These are phyloP conservation scores for Drosophila eugracilis DNA, from an alignment of 1,140 invertebrate species.

Conservation along the genomic window DNA sequence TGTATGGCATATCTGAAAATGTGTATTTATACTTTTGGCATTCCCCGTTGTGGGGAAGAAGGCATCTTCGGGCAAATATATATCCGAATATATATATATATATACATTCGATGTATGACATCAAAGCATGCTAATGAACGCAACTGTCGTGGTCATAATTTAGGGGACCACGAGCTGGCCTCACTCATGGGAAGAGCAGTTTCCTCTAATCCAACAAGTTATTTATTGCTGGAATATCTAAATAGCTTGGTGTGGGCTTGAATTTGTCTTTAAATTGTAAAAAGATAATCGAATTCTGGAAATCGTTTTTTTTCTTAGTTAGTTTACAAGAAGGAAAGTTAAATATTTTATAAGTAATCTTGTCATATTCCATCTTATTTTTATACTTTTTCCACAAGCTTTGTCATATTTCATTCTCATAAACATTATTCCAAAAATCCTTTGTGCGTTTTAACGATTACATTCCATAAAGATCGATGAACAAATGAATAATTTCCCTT, in stretches of 20 bases:
- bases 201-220: slow-evolving; percentile 20
- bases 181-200: slow-evolving; percentile 1
- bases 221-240: background rate
- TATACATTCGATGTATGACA: slow-evolving; percentile 20
- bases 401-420: background rate
- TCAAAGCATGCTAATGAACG: slow-evolving; percentile 42
- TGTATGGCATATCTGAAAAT: slow-evolving; percentile 28
- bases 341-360: no score
- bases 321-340: no score
- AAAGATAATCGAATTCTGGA: background rate
- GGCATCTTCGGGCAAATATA: background rate
- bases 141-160: slow-evolving; percentile 29
- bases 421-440: background rate
- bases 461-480: slow-evolving; percentile 20
- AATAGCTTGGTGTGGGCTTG: no score
- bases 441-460: background rate
- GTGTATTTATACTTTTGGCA: slow-evolving; percentile 42
- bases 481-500: slow-evolving; percentile 21
- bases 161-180: slow-evolving; percentile 3
- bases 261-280: background rate
- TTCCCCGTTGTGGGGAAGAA: slow-evolving; percentile 9
- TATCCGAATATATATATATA: no score
- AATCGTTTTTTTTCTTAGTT: background rate
- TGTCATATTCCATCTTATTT: no score
- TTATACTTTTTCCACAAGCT: background rate